Evolutionary conservation across 2,113 vertebrate genomes (phyloP).

Genomic region (Pedionomus torquatus): DNA sequence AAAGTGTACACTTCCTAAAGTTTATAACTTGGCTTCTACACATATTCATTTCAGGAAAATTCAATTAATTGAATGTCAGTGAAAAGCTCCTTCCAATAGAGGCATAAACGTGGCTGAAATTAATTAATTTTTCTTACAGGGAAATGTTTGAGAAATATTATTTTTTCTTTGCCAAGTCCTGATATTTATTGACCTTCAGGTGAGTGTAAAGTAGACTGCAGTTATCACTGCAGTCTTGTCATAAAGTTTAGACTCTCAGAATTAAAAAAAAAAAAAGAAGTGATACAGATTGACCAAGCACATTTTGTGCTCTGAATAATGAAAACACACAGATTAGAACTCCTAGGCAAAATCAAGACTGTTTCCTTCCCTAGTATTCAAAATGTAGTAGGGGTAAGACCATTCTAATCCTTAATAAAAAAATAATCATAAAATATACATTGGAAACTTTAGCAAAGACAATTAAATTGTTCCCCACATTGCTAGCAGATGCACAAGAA

Average conservation of each 20-base stretch:
- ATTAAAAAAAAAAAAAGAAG: neutral
- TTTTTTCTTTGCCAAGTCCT: neutral
- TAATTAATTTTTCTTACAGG: neutral
- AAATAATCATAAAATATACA: neutral
- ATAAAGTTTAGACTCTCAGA: neutral
- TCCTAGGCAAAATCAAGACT: neutral
- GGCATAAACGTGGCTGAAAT: neutral
- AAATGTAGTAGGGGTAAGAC: neutral
- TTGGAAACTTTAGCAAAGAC: neutral
- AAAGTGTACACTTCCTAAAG: neutral
- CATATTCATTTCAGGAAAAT: constrained; percentile 15
- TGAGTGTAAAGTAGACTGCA: neutral
- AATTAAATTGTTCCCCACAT: neutral
- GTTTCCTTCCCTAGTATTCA: neutral
- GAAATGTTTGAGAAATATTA: neutral
- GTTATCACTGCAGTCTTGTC: neutral
- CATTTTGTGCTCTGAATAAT: neutral
- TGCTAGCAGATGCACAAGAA: neutral
- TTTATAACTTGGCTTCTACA: neutral
- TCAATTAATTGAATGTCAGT: neutral
- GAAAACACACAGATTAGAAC: neutral
- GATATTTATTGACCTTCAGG: neutral
- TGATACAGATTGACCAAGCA: neutral
- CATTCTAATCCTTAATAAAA: neutral
- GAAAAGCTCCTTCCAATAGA: neutral